Percentiles rank a stretch among this genome's conserved stretches.
Conservation (phyloP, 2,888 invertebrate genomes). For the Alentia gelatinosa region DNA sequence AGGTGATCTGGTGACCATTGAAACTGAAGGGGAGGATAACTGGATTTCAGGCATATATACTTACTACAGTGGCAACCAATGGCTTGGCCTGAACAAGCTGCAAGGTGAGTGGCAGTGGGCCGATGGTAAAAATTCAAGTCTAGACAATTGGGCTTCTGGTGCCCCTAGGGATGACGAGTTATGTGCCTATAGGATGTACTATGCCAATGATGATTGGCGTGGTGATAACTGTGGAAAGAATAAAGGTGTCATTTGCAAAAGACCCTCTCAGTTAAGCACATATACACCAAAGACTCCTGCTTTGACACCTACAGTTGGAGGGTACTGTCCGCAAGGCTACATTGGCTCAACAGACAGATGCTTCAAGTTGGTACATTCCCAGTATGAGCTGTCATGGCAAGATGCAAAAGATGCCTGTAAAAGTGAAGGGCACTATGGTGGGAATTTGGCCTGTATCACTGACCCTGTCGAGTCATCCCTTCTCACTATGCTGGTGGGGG, state of each 20-base stretch:
- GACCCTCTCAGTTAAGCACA: not conserved
- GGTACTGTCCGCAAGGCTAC: conserved; percentile 4
- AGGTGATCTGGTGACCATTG: not conserved
- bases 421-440: not conserved
- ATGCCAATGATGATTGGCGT: not conserved
- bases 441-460: not conserved
- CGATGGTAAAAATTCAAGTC: not conserved
- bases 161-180: not conserved
- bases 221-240: not conserved
- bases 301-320: not conserved
- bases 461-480: not conserved
- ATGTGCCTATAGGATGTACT: not conserved
- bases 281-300: not conserved
- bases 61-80: not conserved
- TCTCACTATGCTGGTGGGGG: not conserved
- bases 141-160: not conserved
- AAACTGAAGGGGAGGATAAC: conserved; percentile 15
- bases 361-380: not conserved
- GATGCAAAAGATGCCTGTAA: not conserved
- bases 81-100: not conserved
- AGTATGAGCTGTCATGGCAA: not conserved
- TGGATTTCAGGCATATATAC: not conserved
- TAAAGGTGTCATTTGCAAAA: not conserved
- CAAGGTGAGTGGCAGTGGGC: not conserved
- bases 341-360: not conserved